Conservation (phyloP, 1,140 invertebrate genomes). For the Lordiphosa mommai region DNA sequence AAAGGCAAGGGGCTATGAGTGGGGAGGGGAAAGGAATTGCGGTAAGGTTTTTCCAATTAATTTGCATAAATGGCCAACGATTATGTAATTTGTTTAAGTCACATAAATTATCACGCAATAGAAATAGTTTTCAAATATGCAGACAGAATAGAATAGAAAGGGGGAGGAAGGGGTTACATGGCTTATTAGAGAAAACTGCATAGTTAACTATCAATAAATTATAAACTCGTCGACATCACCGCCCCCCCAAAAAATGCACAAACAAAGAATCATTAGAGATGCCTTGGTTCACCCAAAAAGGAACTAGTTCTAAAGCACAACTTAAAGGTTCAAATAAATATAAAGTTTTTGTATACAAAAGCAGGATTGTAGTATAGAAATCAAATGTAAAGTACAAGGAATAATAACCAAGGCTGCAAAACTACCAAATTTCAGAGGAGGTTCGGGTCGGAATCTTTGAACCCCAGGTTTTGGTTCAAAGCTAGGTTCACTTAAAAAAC, state of each 20-base stretch:
- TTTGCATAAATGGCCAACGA: conserved; percentile 62
- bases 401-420: no score
- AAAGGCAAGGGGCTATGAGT: background rate
- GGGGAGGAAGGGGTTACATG: background rate
- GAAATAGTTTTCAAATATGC: conserved; percentile 69
- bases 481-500: no score
- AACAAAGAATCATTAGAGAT: conserved; percentile 14
- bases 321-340: no score
- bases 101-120: conserved; percentile 71
- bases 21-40: background rate
- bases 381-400: no score
- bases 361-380: no score
- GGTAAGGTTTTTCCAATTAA: conserved; percentile 46
- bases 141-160: conserved; percentile 24
- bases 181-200: conserved; percentile 42
- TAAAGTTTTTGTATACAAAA: no score
- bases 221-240: conserved; percentile 37
- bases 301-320: conserved; percentile 6
- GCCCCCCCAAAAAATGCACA: background rate
- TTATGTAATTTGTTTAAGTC: conserved; percentile 62
- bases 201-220: conserved; percentile 66
- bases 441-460: no score
- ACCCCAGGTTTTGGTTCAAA: no score
- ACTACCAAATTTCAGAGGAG: no score
- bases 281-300: background rate